A percentile compares a stretch with the other conserved stretches of the same genome.
Evolutionary conservation across 2,888 invertebrate genomes (phyloP).

Genomic region (Cheilosia impressa): DNA sequence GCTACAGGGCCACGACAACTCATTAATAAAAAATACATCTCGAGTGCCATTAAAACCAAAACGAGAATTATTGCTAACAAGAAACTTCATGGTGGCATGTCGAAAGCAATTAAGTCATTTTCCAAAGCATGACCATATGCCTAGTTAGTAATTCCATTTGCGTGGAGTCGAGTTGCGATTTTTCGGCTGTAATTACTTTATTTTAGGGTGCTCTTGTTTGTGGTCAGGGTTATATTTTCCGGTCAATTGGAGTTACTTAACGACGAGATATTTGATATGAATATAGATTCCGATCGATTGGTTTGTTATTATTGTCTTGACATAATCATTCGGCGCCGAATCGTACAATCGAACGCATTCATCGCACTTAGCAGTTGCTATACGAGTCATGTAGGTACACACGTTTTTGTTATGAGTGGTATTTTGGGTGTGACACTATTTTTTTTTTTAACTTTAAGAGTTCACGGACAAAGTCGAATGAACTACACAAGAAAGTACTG

Average conservation of each 20-base stretch:
- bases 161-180: too few species aligned
- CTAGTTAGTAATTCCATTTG: too few species aligned
- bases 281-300: too few species aligned
- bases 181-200: not conserved
- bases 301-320: too few species aligned
- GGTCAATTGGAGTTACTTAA: not conserved
- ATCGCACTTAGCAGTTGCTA: too few species aligned
- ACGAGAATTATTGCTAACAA: not conserved
- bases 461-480: not conserved
- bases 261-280: too few species aligned
- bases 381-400: not conserved
- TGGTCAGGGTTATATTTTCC: not conserved
- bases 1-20: too few species aligned
- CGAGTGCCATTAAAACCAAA: not conserved
- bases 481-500: too few species aligned
- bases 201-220: not conserved
- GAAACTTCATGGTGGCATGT: not conserved
- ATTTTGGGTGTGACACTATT: not conserved
- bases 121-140: not conserved
- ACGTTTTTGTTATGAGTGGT: not conserved
- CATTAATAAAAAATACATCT: not conserved
- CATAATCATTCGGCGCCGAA: too few species aligned
- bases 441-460: not conserved
- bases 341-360: too few species aligned
- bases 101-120: slow-evolving; percentile 18